Evolutionary conservation across 2,113 vertebrate species (phyloP).

Genomic region (Toxostoma redivivum): DNA sequence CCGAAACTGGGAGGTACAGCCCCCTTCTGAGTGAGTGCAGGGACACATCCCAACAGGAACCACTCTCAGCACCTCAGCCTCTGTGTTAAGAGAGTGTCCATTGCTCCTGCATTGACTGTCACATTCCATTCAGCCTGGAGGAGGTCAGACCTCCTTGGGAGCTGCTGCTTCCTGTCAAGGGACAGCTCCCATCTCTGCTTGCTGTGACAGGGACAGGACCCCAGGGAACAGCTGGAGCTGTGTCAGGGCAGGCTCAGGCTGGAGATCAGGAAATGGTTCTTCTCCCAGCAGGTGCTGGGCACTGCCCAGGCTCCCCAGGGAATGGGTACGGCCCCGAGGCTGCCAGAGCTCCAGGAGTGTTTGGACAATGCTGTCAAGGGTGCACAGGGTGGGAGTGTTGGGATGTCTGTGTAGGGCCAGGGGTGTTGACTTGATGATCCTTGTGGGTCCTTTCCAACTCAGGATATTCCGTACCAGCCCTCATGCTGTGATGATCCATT

Average conservation of each 20-base stretch:
- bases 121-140: too few relatives aligned
- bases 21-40: neutral
- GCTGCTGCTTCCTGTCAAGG: neutral
- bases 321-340: neutral
- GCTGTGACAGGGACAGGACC: neutral
- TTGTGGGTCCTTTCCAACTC: neutral
- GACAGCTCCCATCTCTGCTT: neutral
- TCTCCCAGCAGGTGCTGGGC: neutral
- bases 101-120: neutral
- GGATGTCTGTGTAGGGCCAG: neutral
- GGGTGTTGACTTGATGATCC: neutral
- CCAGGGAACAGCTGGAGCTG: rapidly evolving
- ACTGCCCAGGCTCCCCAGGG: neutral
- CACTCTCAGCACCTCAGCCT: neutral
- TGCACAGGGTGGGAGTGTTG: neutral
- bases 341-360: rapidly evolving
- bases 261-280: neutral
- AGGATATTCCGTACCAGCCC: too few relatives aligned
- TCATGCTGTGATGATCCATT: neutral
- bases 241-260: neutral
- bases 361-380: rapidly evolving
- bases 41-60: neutral
- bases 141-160: neutral
- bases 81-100: neutral
- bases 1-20: slow-evolving; percentile 75